These are phyloP conservation scores for Actenoides hombroni DNA, from an alignment of 2,113 vertebrate genomes.

Conservation along the genomic window DNA sequence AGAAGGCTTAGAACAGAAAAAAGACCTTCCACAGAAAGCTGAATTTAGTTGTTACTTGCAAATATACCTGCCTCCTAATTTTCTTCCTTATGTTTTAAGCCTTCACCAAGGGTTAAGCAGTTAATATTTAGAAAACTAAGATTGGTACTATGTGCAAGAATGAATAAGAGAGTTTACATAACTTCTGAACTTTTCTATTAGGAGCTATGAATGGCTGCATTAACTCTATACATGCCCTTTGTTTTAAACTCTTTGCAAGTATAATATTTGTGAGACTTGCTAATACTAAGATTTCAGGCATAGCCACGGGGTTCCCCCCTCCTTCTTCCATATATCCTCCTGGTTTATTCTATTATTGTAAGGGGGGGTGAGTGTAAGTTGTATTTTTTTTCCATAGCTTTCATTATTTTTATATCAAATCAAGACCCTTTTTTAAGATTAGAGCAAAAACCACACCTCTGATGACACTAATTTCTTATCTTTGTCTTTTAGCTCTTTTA, in stretches of 20 bases:
- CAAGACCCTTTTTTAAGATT: neutral
- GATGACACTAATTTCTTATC: neutral
- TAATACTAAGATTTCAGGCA: neutral
- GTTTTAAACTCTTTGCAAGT: neutral
- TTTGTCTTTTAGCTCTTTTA: neutral
- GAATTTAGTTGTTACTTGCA: neutral
- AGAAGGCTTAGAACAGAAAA: neutral
- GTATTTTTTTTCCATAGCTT: neutral
- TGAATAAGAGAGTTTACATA: neutral
- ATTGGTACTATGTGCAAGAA: neutral
- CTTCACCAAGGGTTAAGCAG: neutral
- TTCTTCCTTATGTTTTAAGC: neutral
- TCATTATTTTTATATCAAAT: neutral
- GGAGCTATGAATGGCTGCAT: neutral
- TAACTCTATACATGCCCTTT: neutral
- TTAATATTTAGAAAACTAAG: neutral
- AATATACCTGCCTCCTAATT: neutral
- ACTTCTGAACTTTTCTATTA: neutral
- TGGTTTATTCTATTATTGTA: neutral
- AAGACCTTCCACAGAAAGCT: neutral
- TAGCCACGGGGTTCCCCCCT: accelerated
- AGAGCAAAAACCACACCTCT: neutral
- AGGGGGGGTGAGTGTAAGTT: too few relatives aligned
- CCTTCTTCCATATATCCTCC: neutral
- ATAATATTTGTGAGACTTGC: neutral